phyloP scores from a whole-genome alignment of 2,113 vertebrate genomes.

The Pelvicachromis taeniatus region DNA sequence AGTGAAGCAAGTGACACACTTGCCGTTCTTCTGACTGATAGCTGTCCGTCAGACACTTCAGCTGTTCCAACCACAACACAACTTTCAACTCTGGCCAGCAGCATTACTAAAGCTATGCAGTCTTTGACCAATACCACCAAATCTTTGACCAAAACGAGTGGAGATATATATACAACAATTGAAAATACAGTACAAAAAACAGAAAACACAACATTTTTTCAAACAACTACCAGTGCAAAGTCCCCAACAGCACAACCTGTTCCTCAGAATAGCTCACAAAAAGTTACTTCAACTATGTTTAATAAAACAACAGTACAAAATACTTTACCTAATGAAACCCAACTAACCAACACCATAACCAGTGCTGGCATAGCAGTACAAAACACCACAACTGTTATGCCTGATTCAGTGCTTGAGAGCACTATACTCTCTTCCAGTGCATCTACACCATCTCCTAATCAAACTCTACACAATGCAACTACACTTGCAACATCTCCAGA shows the following conservation, averaged over 20 bases:
- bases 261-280: background rate
- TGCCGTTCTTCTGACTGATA: slow-evolving; percentile 53
- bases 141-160: background rate
- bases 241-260: background rate
- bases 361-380: background rate
- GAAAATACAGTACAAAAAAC: background rate
- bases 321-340: background rate
- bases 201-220: background rate
- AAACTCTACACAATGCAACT: background rate
- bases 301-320: background rate
- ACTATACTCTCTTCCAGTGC: background rate
- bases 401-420: background rate
- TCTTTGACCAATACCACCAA: background rate
- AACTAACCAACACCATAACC: background rate
- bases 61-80: background rate
- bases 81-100: background rate
- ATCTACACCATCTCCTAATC: background rate
- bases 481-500: background rate
- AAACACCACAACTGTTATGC: background rate
- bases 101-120: background rate
- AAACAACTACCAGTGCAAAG: background rate
- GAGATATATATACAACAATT: background rate
- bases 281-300: background rate
- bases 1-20: slow-evolving; percentile 37
- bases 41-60: slow-evolving; percentile 1